Base-by-base conservation (phyloP, 2,113 vertebrate genomes). In the Passer montanus region DNA sequence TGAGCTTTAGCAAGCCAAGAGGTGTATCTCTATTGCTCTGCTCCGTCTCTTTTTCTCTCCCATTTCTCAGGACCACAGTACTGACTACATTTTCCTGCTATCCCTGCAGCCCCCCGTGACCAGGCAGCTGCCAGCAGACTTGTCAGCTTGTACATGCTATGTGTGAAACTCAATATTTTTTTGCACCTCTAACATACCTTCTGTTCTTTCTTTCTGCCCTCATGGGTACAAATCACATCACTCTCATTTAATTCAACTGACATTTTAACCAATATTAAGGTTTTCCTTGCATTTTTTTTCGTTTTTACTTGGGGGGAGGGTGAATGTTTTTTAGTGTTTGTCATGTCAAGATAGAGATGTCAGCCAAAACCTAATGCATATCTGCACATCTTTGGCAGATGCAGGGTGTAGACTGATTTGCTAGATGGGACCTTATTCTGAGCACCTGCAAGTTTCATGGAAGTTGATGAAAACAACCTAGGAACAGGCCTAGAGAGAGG, bases 81-180 rank as follows among this genome's bases (percentile, higher is more conserved):
- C 43, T 55, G 35, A 27, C 86, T 93, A 68, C 27, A 96, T 96
- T 95, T 83, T 78, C 43, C 62, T 93, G 55, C 27, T 17, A 49
- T 78, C 60, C 46, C 69, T 67, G 72, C 27, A 92, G 82, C 81
- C 91, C 82, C 85, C 73, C 0, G 30, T 90, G 95, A 80, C 84
- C 84, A 94, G 67, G 85, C 80, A 96, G 81, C 89, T 96, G 96
- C 91, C 96, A 96, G 89, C 85, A 90, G 24, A 58, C 89, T 89
- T 97, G 96, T 97, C 97, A 96, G 50, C 81, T 94, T 33, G 4
- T 94, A 91, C 84, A 79, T 35, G 72, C 59, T 93, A 92, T 92
- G 97, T 96, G 95, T 72, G 94, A 97, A 97, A 97, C 86, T 96
- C 95, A 95, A 90, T 96, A 95, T 84, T 94, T 96, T 94, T 94